Conservation (phyloP, 2,888 invertebrate species). For the Rambutsinella grinnellia region DNA sequence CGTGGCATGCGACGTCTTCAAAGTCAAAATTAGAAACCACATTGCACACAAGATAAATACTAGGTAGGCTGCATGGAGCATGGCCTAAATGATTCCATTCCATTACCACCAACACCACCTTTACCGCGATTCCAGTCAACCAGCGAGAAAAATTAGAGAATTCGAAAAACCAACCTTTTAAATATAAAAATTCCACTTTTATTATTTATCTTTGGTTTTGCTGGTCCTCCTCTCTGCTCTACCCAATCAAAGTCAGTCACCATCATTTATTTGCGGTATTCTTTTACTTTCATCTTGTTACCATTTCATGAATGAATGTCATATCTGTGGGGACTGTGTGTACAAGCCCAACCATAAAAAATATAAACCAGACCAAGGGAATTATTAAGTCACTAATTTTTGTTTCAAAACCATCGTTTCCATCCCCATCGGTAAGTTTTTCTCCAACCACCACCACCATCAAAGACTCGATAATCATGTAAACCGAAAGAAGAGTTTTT, state of each 20-base stretch:
- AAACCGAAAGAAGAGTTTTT: slow-evolving; percentile 13
- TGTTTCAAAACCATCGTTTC: slow-evolving; percentile 38
- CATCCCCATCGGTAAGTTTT: slow-evolving; percentile 16
- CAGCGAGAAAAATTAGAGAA: slow-evolving; percentile 3
- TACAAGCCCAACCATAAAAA: slow-evolving; percentile 30
- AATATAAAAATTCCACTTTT: slow-evolving; percentile 44
- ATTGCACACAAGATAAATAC: too few relatives aligned
- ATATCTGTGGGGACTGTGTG: slow-evolving; percentile 15
- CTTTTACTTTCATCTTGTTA: slow-evolving; percentile 40
- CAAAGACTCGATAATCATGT: slow-evolving; percentile 6
- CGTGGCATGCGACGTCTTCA: too few relatives aligned
- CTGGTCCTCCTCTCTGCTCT: slow-evolving; percentile 19
- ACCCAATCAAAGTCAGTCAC: slow-evolving; percentile 53
- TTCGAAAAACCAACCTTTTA: slow-evolving; percentile 33
- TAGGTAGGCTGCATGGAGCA: not conserved
- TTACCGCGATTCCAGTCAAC: slow-evolving; percentile 18
- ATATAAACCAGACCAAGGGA: slow-evolving; percentile 22
- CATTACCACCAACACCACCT: slow-evolving; percentile 8
- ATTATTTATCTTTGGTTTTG: slow-evolving; percentile 53
- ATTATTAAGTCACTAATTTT: not conserved
- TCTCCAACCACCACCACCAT: slow-evolving; percentile 17
- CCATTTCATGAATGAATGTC: slow-evolving; percentile 21
- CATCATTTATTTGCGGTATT: slow-evolving; percentile 48
- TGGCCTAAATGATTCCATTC: not conserved
- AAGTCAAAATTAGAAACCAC: too few relatives aligned